phyloP scores from a whole-genome alignment of 2,113 vertebrate species.

The Centropus unirufus region DNA sequence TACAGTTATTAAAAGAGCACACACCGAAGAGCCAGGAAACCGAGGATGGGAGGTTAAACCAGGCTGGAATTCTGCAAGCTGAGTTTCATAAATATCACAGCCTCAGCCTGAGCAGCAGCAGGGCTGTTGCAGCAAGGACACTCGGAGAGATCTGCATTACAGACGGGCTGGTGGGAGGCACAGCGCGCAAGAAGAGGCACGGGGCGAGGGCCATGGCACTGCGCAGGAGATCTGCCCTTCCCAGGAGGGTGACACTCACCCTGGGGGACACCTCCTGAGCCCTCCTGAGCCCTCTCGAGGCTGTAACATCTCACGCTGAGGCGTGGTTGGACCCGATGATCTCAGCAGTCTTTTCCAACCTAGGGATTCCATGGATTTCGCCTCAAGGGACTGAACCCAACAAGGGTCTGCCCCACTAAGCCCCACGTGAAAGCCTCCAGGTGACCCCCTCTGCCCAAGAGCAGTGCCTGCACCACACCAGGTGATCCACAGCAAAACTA shows the following conservation, averaged over 20 bases:
- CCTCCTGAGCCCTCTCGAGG: not conserved
- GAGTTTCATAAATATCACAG: not conserved
- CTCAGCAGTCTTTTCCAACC: too few relatives aligned
- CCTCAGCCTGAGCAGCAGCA: not conserved
- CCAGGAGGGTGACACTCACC: not conserved
- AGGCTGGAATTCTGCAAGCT: not conserved
- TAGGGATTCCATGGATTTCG: not conserved
- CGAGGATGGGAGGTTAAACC: not conserved
- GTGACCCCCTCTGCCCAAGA: not conserved
- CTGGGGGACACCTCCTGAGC: not conserved
- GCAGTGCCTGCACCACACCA: accelerated
- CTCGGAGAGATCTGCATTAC: not conserved
- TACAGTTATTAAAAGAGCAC: conserved; percentile 69
- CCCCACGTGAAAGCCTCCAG: accelerated
- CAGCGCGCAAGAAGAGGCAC: accelerated
- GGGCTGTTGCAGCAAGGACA: not conserved
- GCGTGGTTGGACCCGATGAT: too few relatives aligned
- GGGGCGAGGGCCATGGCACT: accelerated
- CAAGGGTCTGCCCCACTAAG: not conserved
- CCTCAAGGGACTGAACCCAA: accelerated
- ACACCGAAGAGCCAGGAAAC: conserved; percentile 4
- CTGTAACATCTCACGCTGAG: not conserved
- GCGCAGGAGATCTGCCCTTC: accelerated
- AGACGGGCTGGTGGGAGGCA: not conserved
- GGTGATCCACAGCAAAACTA: not conserved